Evolutionary conservation across 1,140 invertebrate genomes (phyloP), one percentile per base, ranked within the genome.

Genomic region (Drosophila lowei): DNA sequence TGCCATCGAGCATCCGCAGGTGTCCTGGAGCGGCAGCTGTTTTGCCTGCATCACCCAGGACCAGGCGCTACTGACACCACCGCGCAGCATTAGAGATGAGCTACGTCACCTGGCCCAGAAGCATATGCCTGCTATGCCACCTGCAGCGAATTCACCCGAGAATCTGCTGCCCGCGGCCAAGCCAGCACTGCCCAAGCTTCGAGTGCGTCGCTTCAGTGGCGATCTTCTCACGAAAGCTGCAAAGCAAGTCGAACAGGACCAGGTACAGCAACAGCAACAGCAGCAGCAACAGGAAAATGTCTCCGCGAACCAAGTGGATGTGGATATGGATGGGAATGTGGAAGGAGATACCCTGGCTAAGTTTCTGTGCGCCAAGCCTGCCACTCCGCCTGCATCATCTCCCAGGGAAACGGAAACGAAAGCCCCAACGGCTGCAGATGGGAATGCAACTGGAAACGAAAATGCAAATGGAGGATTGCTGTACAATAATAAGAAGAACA

Each of bases 181-280:
- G 30, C 30, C 30, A 11, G 28, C 15, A 6, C 2, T 58, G 4
- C 79, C 75, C 2, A 85, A 68, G 41, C 43, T 85, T 9, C 61
- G 83, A 2, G 83, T 85, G 3, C 81, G 81, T 18, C 83, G 81
- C 18, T 85, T 85, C 8, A 81, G 68, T 0, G 81, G 81, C n/a
- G 81, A 85, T 48, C 68, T 73, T 0, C 21, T 86, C 15, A 56
- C 18, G 1, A 7, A 34, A 5, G 7, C 8, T 13, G 8, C 15
- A 9, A 53, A 6, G 38, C 13, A 6, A 7, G 6, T 4, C 11
- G 25, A 34, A 0, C 15, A 28, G 38, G 9, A 1, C 0, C 30
- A 38, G 41, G 5, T 25, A 25, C n/a, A 1, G 3, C 30, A 38
- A 13, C 34, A 11, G 3, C 34, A 15, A 9, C n/a, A 1, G 3